These are phyloP conservation scores for Paramuricea clavata DNA, from an alignment of 92 coral and sea anemone genomes.

Conservation along the genomic window DNA sequence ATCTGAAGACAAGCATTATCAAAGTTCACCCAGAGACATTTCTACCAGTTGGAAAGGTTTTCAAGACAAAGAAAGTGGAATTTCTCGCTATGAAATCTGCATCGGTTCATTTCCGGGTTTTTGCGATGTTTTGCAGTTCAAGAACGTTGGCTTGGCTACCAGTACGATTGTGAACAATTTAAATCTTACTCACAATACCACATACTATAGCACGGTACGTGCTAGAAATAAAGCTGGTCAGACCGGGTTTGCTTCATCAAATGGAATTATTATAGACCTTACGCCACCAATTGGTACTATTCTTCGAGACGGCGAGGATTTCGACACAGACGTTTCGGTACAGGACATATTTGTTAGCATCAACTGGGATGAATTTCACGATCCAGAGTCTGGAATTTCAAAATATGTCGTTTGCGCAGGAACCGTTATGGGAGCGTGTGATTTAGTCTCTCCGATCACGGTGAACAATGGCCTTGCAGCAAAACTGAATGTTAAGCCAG, in stretches of 20 bases:
- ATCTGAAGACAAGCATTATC: slow-evolving; percentile 64
- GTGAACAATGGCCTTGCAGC: slow-evolving; percentile 60
- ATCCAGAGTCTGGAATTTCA: slow-evolving; percentile 78
- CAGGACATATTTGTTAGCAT: slow-evolving; percentile 77
- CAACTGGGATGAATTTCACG: slow-evolving; percentile 90
- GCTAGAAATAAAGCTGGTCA: slow-evolving; percentile 89
- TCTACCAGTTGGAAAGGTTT: slow-evolving; percentile 92
- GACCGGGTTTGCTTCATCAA: slow-evolving; percentile 68
- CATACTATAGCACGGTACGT: slow-evolving; percentile 78
- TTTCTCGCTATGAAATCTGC: slow-evolving; percentile 80
- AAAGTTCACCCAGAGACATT: slow-evolving; percentile 76
- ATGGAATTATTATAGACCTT: slow-evolving; percentile 83
- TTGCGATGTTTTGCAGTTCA: slow-evolving; percentile 76
- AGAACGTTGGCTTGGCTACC: slow-evolving; percentile 59
- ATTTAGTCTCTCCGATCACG: slow-evolving; percentile 69
- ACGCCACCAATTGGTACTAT: slow-evolving; percentile 71
- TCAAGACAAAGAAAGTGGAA: slow-evolving; percentile 73
- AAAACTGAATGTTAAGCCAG: slow-evolving; percentile 76
- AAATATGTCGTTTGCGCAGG: slow-evolving; percentile 92
- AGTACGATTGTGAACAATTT: slow-evolving; percentile 72
- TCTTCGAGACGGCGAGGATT: slow-evolving; percentile 81
- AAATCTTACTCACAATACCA: slow-evolving; percentile 68
- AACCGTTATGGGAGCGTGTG: slow-evolving; percentile 79
- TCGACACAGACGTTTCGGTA: slow-evolving; percentile 75
- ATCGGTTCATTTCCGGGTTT: slow-evolving; percentile 77